These are phyloP conservation scores for Tinea semifulvella DNA, from an alignment of 2,888 invertebrate genomes.

Conservation along the genomic window DNA sequence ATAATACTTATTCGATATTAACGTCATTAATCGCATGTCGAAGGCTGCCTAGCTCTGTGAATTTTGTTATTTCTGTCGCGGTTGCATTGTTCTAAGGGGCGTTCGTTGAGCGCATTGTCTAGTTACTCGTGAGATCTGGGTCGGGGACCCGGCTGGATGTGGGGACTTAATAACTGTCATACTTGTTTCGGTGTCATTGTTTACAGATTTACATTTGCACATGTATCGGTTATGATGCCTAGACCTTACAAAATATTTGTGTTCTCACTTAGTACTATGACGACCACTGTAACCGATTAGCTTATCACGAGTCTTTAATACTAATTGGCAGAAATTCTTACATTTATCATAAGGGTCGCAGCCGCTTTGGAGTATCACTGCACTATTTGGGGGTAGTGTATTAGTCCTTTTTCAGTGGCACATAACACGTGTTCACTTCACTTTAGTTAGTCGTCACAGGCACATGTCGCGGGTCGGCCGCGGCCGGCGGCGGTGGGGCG, in stretches of 20 bases:
- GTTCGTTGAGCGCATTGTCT: constrained; percentile 22
- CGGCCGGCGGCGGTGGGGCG: constrained; percentile 25
- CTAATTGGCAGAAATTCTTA: constrained; percentile 32
- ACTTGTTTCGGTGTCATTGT: constrained; percentile 4
- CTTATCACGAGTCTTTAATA: constrained; percentile 21
- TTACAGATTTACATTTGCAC: constrained; percentile 1
- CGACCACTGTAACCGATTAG: not conserved
- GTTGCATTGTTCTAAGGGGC: constrained; percentile 42
- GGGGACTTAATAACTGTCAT: constrained; percentile 20
- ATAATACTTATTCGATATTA: not conserved
- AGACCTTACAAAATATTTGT: constrained; percentile 6
- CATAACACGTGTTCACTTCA: constrained; percentile 56
- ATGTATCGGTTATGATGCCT: not conserved
- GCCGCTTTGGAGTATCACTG: constrained; percentile 36
- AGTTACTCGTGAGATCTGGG: constrained; percentile 58
- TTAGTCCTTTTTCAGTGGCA: constrained; percentile 33
- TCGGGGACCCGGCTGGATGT: constrained; percentile 40
- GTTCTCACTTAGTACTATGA: not conserved
- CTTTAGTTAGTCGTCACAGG: constrained; percentile 22
- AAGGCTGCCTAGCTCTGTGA: constrained; percentile 53
- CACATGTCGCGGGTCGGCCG: constrained; percentile 1
- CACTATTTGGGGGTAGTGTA: not conserved
- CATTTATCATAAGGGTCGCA: constrained; percentile 54
- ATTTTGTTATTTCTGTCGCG: constrained; percentile 56
- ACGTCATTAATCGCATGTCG: constrained; percentile 28